Percentiles rank a stretch among this genome's conserved stretches.
These are phyloP conservation scores for Mus musculus DNA, from an alignment of 2,113 vertebrate species.

Conservation along the genomic window DNA sequence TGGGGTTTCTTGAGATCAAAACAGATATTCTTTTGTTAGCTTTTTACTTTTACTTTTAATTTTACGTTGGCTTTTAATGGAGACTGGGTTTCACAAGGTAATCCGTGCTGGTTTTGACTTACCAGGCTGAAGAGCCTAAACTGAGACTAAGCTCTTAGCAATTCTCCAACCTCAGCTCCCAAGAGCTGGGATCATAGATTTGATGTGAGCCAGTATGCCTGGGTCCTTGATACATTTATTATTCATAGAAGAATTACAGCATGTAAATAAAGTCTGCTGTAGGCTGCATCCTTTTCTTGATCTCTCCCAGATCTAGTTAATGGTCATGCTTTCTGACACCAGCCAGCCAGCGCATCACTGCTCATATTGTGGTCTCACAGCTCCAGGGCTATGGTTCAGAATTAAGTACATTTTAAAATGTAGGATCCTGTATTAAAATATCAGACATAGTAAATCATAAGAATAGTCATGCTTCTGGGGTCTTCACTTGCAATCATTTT, in stretches of 20 bases:
- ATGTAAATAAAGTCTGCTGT: not conserved
- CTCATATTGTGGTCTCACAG: not conserved
- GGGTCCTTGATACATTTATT: not conserved
- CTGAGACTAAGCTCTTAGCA: not conserved
- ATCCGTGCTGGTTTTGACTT: not conserved
- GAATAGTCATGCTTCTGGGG: not conserved
- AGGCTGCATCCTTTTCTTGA: not conserved
- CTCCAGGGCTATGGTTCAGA: not conserved
- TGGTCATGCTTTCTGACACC: not conserved
- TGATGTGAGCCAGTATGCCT: not conserved
- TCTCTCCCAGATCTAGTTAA: not conserved
- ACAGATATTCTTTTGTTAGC: not conserved
- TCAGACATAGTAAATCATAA: not conserved
- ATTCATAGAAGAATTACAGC: not conserved
- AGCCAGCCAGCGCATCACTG: not conserved
- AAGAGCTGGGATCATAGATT: not conserved
- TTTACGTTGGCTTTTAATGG: not conserved
- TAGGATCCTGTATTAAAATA: not conserved
- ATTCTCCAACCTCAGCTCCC: not conserved
- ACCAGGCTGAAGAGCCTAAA: not conserved
- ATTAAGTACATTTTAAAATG: constrained; percentile 1
- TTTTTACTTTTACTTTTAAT: not conserved
- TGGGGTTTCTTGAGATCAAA: not conserved
- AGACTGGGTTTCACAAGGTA: not conserved
- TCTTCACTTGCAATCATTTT: not conserved